These are phyloP conservation scores for Campoletis raptor DNA, from an alignment of 2,888 invertebrate species.

Conservation along the genomic window DNA sequence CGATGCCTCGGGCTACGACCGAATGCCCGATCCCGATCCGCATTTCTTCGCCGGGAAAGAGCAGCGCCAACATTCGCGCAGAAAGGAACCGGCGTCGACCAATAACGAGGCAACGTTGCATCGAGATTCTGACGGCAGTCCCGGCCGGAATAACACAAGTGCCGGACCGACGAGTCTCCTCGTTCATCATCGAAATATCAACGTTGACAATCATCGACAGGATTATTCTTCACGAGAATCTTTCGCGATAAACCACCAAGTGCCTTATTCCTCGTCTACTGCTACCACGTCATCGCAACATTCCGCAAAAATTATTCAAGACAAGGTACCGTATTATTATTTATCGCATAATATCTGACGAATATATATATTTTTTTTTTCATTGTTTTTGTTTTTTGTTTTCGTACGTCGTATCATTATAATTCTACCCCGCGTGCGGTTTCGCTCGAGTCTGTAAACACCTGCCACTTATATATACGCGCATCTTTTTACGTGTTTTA, in stretches of 20 bases:
- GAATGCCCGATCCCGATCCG: conserved; percentile 49
- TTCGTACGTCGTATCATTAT: neutral
- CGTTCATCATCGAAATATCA: conserved; percentile 71
- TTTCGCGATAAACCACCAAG: conserved; percentile 40
- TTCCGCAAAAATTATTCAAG: conserved; percentile 41
- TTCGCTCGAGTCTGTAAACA: conserved; percentile 13
- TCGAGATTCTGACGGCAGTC: conserved; percentile 68
- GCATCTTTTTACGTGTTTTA: neutral
- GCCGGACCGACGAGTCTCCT: conserved; percentile 59
- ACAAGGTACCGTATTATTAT: conserved; percentile 55
- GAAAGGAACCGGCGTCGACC: conserved; percentile 71
- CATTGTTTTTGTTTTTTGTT: neutral
- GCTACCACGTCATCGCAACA: neutral
- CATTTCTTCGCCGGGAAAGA: conserved; percentile 68
- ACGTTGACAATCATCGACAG: conserved; percentile 75
- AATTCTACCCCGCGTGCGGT: neutral
- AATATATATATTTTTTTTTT: neutral
- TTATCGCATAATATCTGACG: neutral
- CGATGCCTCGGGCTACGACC: conserved; percentile 42
- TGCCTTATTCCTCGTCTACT: conserved; percentile 49
- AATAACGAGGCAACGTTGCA: conserved; percentile 52
- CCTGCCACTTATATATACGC: conserved; percentile 32
- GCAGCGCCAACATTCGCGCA: conserved; percentile 69
- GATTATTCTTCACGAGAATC: conserved; percentile 71
- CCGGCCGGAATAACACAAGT: conserved; percentile 72